Percentiles rank a stretch among this genome's conserved stretches.
Conservation (phyloP, 2,888 invertebrate genomes). For the Xestia sexstrigata region DNA sequence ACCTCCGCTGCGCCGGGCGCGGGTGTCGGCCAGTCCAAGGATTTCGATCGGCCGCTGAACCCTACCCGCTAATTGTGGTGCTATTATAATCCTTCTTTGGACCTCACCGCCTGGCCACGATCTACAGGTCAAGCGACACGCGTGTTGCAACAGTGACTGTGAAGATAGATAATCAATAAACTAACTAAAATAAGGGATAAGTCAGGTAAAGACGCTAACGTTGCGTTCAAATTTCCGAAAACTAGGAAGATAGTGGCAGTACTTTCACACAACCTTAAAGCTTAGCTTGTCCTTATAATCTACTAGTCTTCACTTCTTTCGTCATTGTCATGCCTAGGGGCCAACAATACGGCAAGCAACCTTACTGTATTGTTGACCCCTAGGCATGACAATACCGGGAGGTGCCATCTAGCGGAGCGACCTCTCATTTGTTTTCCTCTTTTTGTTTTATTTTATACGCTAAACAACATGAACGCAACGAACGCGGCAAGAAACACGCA, state of each 20-base stretch:
- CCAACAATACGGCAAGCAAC: too few species aligned
- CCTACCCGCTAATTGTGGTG: conserved; percentile 55
- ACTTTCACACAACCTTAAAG: too few species aligned
- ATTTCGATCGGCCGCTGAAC: conserved; percentile 50
- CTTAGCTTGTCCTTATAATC: too few species aligned
- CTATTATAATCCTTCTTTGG: conserved; percentile 59
- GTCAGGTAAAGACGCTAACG: background rate
- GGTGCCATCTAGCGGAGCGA: background rate
- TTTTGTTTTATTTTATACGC: too few species aligned
- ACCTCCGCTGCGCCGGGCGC: conserved; percentile 22
- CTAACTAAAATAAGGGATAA: background rate
- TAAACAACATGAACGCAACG: background rate
- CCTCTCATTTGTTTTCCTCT: background rate
- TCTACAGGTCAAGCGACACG: background rate
- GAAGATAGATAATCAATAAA: background rate
- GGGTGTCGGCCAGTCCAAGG: conserved; percentile 51
- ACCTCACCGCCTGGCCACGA: background rate
- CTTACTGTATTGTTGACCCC: too few species aligned
- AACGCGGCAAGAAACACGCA: background rate
- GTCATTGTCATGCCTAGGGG: too few species aligned
- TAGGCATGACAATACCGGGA: too few species aligned
- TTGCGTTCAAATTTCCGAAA: background rate
- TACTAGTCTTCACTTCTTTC: too few species aligned
- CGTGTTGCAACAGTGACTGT: background rate
- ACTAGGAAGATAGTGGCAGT: too few species aligned